Base-by-base conservation (phyloP, 1,140 invertebrate species). In the Eupeodes corollae region DNA sequence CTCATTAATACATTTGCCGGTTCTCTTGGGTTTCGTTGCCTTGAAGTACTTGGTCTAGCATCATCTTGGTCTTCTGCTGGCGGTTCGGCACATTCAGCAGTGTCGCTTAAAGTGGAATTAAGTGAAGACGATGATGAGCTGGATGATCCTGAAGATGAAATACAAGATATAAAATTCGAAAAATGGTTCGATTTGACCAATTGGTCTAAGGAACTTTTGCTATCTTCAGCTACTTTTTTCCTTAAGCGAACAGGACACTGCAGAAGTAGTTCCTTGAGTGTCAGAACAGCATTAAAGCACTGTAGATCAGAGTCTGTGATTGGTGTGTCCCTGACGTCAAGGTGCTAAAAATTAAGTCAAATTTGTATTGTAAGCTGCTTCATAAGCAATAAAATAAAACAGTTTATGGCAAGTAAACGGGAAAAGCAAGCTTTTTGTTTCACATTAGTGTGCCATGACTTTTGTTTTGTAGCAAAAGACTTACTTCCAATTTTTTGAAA, bases 281-380 rank as follows among this genome's bases (percentile, higher is more conserved):
- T 71, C 30, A 71, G 68, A 34, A 79, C 73, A 48, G 75, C 75
- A 52, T 77, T 79, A 44, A 85, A 78, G 49, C 79, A 78, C 34
- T 78, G 75, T 14, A 83, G 70, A 63, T 84, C 82, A 8, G 78
- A 79, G 52, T 84, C 81, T 11, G 76, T 77, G 11, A 85, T 71
- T 1, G 74, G 73, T 0, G 80, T 83, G 46, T 75, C 74, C 44
- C 81, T 73, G 13, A 84, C 61, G 56, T 85, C 82, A 19, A 85
- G 60, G 15, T 75, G 62, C 79, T 80, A 56, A 35, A 56, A 51
- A 39, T n/a, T 26, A 34, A 31, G 15, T 44, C 39, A 33, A 41
- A 39, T 13, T 49, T 14, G 46, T 30, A 15, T 26, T 26, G 3
- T 15, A 10, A 12, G 37, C 9, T 14, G 21, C 14, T 47, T 12